phyloP scores from a whole-genome alignment of 1,140 invertebrate species.

The Drosophila malerkotliana region DNA sequence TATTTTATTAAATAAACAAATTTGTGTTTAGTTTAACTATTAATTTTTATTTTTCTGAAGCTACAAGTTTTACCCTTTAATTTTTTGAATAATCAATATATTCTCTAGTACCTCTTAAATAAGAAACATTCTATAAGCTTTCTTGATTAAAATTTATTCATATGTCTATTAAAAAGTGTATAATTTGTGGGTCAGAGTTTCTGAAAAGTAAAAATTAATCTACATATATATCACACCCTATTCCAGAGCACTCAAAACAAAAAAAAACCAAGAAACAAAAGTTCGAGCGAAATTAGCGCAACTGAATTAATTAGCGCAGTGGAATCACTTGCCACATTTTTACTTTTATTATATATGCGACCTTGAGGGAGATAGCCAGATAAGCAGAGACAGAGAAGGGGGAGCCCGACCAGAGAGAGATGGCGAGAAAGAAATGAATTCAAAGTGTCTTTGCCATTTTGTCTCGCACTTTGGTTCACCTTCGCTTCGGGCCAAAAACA shows the following conservation, averaged over 20 bases:
- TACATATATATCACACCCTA: constrained; percentile 14
- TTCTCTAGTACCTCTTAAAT: too few species aligned
- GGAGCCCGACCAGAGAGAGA: not conserved
- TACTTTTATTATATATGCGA: constrained; percentile 59
- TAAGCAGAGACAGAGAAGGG: not conserved
- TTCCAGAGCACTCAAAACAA: constrained; percentile 19
- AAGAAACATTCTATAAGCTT: too few species aligned
- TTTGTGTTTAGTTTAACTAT: too few species aligned
- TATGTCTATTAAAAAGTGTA: constrained; percentile 9
- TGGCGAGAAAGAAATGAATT: constrained; percentile 45
- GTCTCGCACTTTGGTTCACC: constrained; percentile 42
- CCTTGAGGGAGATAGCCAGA: constrained; percentile 63
- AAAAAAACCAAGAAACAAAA: constrained; percentile 4
- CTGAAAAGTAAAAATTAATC: constrained; percentile 5
- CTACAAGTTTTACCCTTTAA: too few species aligned
- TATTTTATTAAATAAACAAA: too few species aligned
- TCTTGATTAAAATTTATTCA: not conserved
- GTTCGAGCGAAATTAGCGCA: constrained; percentile 68
- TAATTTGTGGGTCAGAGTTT: constrained; percentile 6
- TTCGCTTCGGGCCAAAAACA: constrained; percentile 14
- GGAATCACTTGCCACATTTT: constrained; percentile 68
- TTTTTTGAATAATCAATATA: too few species aligned
- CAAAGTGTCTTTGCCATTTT: constrained; percentile 62
- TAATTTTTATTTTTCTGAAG: too few species aligned
- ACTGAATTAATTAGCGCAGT: constrained; percentile 77